phyloP scores from a whole-genome alignment of 2,113 vertebrate species.

The Lipophrys pholis region DNA sequence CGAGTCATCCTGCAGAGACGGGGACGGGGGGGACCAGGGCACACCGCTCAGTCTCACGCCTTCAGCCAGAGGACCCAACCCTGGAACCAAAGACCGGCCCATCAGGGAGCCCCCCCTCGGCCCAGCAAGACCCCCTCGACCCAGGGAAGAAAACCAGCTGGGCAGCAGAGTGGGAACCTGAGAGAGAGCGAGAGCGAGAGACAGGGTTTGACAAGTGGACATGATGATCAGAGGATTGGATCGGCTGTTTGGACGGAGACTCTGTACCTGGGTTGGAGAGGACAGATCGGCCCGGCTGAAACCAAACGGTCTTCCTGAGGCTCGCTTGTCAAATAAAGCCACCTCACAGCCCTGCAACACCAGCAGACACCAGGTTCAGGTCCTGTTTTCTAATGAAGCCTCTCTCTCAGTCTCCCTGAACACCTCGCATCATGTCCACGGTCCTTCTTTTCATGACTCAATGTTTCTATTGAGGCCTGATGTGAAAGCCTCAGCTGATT shows the following conservation, averaged over 20 bases:
- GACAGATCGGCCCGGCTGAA: conserved; percentile 79
- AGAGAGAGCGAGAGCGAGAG: conserved; percentile 8
- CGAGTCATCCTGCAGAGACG: conserved; percentile 89
- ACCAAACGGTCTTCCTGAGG: conserved; percentile 71
- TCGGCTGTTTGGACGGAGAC: neutral
- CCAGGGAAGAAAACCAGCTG: conserved; percentile 75
- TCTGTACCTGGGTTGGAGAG: conserved; percentile 77
- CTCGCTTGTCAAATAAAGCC: conserved; percentile 77
- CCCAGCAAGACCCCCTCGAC: conserved; percentile 65
- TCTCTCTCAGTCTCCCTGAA: no score
- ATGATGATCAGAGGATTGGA: no score
- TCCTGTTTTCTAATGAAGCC: no score
- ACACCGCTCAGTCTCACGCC: conserved; percentile 74
- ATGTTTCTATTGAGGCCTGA: no score
- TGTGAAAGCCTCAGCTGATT: no score
- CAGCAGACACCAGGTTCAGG: neutral
- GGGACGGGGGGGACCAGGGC: conserved; percentile 81
- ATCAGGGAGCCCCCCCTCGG: conserved; percentile 65
- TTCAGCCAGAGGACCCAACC: conserved; percentile 66
- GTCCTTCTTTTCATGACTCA: no score
- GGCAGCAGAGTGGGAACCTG: conserved; percentile 80
- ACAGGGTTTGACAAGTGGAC: no score
- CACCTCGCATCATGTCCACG: no score
- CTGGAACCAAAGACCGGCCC: conserved; percentile 63
- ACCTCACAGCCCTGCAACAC: conserved; percentile 72